Evolutionary conservation across 2,888 invertebrate genomes (phyloP), one percentile per base, ranked within the genome.

Genomic region (Amaurobius ferox): DNA sequence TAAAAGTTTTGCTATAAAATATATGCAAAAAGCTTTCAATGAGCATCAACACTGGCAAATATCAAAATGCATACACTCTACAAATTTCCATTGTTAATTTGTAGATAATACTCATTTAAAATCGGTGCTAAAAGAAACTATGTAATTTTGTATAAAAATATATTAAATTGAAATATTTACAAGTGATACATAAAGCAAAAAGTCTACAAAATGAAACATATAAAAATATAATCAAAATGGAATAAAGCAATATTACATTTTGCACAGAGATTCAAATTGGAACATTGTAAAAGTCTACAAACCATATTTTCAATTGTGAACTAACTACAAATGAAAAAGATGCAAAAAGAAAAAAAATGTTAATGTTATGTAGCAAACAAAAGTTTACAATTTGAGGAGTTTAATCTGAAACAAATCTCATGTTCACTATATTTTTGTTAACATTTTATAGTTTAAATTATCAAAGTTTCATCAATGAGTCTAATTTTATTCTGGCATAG

Each of bases 221-320:
- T 23, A 55, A 55, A 55, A 23, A 23, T 6, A 23, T 23, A 55
- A 55, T 23, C 11, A 11, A 55, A 55, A 55, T 55, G 2, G 16
- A 16, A 16, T 16, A 44, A 44, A 44, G 16, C 44, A 44, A 16
- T 44, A 16, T 44, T 6, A 23, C 23, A 55, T 6, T 35, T 35
- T 44, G 44, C 55, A 55, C 55, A 3, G 19, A 55, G 23, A 23
- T 55, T 55, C 55, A 23, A 55, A 55, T 11, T 19, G 16, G 9
- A 44, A 44, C 16, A 44, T 3, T 19, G 19, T 16, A 23, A 23
- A 55, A 3, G 19, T 55, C 55, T 55, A 55, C 55, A 55, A 23
- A 55, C 55, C 55, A 55, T 23, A 55, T 16, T 55, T 55, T 55
- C 55, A 55, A 55, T 55, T 11, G 23, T 55, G 55, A 55, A 55